Conservation (phyloP, 2,888 invertebrate species). For the Sclerodermus sp. region DNA sequence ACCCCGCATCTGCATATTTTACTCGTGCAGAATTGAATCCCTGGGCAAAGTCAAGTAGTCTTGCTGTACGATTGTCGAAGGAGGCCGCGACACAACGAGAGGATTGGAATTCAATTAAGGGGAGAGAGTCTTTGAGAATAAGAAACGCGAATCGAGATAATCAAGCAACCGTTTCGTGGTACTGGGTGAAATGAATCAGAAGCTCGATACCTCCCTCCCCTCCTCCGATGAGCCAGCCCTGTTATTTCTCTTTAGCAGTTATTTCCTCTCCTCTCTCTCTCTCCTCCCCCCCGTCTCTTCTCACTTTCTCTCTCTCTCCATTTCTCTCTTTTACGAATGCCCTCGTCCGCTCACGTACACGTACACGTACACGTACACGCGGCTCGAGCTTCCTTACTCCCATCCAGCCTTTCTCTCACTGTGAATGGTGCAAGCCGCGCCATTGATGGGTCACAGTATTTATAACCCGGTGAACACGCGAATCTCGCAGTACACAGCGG, state of each 20-base stretch:
- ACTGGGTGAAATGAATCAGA: not conserved
- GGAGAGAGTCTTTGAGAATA: not conserved
- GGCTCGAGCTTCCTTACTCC: no score
- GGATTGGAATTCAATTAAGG: no score
- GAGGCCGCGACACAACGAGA: no score
- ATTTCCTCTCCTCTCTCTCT: not conserved
- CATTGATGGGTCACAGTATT: constrained; percentile 44
- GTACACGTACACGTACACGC: no score
- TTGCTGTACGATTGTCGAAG: no score
- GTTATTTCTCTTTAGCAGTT: not conserved
- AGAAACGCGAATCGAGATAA: not conserved
- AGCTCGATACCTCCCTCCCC: not conserved
- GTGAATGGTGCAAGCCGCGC: constrained; percentile 39
- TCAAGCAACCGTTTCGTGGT: not conserved
- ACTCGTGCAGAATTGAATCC: no score
- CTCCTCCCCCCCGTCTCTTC: not conserved
- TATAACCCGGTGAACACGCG: constrained; percentile 34
- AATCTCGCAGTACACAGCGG: constrained; percentile 7
- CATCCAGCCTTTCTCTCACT: constrained; percentile 4
- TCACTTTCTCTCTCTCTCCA: not conserved
- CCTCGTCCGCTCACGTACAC: not conserved
- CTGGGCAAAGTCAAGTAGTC: no score
- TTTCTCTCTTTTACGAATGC: not conserved
- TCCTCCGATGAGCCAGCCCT: not conserved
- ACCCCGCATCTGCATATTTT: no score